Evolutionary conservation across 2,888 invertebrate genomes (phyloP), one percentile per base, ranked within the genome.

Genomic region (Apotomis betuletana): DNA sequence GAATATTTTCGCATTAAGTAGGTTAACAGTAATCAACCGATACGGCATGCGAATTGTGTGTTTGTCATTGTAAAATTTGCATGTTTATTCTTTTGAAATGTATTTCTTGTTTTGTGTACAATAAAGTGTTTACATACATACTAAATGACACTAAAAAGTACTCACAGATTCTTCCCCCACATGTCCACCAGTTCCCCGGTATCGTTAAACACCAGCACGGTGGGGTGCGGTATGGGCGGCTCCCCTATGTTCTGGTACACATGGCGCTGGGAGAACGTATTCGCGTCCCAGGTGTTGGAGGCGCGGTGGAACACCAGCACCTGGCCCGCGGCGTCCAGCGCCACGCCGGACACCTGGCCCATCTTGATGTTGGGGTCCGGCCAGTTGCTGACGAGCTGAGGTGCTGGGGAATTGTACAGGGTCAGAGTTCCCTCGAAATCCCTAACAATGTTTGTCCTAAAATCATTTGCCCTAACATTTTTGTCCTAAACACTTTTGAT

Each of bases 231-330:
- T 77, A 97, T 96, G 0, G 96, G 94, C 0, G 95, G 95, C 52
- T 94, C 89, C 0, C 88, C 89, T 27, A 87, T 91, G 69, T 94
- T 90, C 67, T 84, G 86, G 80, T 94, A 96, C 0, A 94, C 93
- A 83, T 96, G 94, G 12, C 90, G 82, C 0, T 78, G 75, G 60
- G 94, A 88, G 82, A 97, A 97, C 0, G 96, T 95, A 4, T 78
- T 82, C 4, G 81, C 83, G 70, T 92, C 94, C 96, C 96, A 97
- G 0, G 94, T 84, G 76, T 95, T 93, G 69, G 94, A 90, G 0
- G 95, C 97, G 76, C 98, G 94, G 87, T 98, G 98, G 85, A 98
- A 98, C 54, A 98, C 95, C 12, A 96, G 95, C 10, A 98, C 92
- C 74, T 95, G 95, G 0, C 97, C 97, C n/a, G 91, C 83, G 3